Evolutionary conservation across 2,113 vertebrate genomes (phyloP), one percentile per base, ranked within the genome.

Genomic region (Dicerorhinus sumatrensis): DNA sequence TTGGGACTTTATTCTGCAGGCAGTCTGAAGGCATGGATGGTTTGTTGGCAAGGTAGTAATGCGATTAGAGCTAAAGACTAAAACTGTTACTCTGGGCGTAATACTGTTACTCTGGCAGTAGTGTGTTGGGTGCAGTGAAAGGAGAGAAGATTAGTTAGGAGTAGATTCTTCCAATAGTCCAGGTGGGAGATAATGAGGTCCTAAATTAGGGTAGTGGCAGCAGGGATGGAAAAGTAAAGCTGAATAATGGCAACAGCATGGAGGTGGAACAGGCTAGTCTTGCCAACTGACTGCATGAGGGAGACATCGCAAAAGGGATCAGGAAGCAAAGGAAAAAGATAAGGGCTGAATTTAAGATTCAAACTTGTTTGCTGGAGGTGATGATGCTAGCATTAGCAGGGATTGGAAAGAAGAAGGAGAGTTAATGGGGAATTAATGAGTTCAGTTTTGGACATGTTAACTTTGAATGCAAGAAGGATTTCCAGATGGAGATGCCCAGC

Each of bases 401-500:
- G 65, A 85, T 0, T 96, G 91, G 79, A 89, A 94, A 77, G 69
- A 94, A 51, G 48, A 33, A 58, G 25, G 58, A 89, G 42, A n/a
- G 75, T 75, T 89, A 89, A 98, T 82, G 92, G 92, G 56, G 63
- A 97, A 96, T 91, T 93, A 92, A 97, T 94, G 97, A 94, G 91
- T 51, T 96, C 87, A 69, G 87, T 86, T 97, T 94, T 91, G 94
- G 94, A 97, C 85, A 94, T 95, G 93, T 17, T 88, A 85, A 88
- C 58, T 96, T 82, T 95, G 97, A 97, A 93, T 85, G 72, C 81
- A 93, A 75, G 91, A 89, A 96, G 82, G 86, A 79, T 79, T 95
- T 96, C 96, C 98, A 98, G 97, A 97, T 96, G 97, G 97, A 97
- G 95, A 80, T 70, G 83, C 96, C 89, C 97, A 90, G 95, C 92